Evolutionary conservation across 2,797 vertebrate genomes (phyloP).

Genomic region (Loris lydekkerianus): DNA sequence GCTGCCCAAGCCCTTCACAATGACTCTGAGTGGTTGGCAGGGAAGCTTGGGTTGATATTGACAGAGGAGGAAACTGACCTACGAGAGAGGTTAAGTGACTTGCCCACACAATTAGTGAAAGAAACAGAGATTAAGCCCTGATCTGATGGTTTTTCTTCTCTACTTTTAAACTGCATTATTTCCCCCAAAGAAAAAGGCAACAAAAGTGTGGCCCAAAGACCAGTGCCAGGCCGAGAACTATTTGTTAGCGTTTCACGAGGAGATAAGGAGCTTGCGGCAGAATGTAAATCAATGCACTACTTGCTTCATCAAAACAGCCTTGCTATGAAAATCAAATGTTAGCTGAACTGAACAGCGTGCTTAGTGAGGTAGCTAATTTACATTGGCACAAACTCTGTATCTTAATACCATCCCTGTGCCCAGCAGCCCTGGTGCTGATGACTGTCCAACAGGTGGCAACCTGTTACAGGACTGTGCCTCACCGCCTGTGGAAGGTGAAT

Average conservation of each 20-base stretch:
- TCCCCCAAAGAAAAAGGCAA: slow-evolving; percentile 46
- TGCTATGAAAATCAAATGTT: background rate
- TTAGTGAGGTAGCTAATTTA: background rate
- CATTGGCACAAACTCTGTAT: background rate
- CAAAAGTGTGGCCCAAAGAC: background rate
- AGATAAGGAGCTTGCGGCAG: background rate
- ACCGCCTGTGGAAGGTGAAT: background rate
- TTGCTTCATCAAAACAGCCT: slow-evolving; percentile 1
- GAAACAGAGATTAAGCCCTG: background rate
- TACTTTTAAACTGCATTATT: background rate
- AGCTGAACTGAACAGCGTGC: background rate
- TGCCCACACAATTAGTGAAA: background rate
- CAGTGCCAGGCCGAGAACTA: background rate
- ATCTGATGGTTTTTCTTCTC: background rate
- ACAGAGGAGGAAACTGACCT: slow-evolving; percentile 12
- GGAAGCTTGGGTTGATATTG: background rate
- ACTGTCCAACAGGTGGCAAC: background rate
- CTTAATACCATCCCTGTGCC: background rate
- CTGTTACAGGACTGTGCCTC: background rate
- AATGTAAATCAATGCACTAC: background rate
- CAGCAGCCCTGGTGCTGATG: background rate
- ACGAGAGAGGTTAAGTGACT: background rate
- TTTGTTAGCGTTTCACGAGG: background rate
- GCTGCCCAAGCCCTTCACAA: background rate
- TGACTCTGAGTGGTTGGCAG: background rate